These are phyloP conservation scores for Drosophila setifemur DNA, from an alignment of 1,140 invertebrate genomes.

Conservation along the genomic window DNA sequence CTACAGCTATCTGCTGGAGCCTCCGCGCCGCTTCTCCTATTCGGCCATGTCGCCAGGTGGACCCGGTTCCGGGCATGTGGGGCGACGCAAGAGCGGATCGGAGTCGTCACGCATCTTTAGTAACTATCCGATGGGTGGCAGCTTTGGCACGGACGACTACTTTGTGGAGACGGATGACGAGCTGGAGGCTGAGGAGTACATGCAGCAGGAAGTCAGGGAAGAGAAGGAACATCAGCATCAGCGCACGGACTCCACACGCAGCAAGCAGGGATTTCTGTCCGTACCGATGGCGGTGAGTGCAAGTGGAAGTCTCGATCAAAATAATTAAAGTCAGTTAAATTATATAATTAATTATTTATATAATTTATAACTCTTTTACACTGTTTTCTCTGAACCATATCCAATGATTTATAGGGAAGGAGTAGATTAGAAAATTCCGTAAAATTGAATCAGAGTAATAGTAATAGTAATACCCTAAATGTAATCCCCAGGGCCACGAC, in stretches of 20 bases:
- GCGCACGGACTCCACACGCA: conserved; percentile 78
- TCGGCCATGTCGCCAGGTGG: conserved; percentile 61
- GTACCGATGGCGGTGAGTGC: conserved; percentile 80
- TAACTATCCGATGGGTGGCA: conserved; percentile 84
- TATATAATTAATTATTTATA: background rate
- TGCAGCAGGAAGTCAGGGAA: conserved; percentile 45
- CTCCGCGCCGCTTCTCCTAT: conserved; percentile 85
- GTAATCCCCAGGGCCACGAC: conserved; percentile 80
- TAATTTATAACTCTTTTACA: background rate
- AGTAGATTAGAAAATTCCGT: too few species aligned
- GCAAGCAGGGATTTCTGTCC: conserved; percentile 81
- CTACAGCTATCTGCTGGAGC: conserved; percentile 87
- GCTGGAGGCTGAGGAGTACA: conserved; percentile 71
- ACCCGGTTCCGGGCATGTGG: conserved; percentile 80
- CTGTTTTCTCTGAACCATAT: background rate
- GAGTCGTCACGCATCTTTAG: conserved; percentile 81
- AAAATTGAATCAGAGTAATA: too few species aligned
- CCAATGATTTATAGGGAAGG: too few species aligned
- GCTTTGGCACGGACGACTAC: conserved; percentile 83
- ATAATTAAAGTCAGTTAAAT: background rate
- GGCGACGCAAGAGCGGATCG: conserved; percentile 78
- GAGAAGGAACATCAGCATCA: conserved; percentile 40
- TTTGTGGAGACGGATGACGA: conserved; percentile 83
- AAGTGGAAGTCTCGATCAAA: background rate
- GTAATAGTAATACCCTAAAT: too few species aligned